Evolutionary conservation across 2,888 invertebrate genomes (phyloP).

Genomic region (Lagria hirta): DNA sequence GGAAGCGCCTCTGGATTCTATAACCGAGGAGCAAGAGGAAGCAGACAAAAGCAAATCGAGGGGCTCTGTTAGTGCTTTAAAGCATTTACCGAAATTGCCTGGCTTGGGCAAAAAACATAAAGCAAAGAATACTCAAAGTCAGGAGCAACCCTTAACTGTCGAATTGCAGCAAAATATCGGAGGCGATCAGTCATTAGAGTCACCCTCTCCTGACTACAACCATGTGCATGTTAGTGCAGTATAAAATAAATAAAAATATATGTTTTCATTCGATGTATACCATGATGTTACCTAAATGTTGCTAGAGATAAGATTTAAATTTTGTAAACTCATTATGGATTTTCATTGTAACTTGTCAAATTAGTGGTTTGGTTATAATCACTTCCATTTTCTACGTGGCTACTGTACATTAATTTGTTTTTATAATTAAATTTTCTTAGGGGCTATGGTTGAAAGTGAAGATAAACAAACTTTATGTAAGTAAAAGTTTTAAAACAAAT

Average conservation of each 20-base stretch:
- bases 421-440: too few relatives aligned
- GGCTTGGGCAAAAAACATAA: conserved; percentile 66
- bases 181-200: conserved; percentile 33
- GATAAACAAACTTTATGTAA: too few relatives aligned
- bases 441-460: too few relatives aligned
- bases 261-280: conserved; percentile 37
- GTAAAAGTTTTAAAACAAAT: too few relatives aligned
- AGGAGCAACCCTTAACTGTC: conserved; percentile 35
- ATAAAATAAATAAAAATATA: conserved; percentile 32
- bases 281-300: conserved; percentile 22
- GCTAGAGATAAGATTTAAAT: too few relatives aligned
- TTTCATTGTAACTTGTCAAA: too few relatives aligned
- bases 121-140: conserved; percentile 35
- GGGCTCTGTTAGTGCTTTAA: conserved; percentile 59
- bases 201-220: conserved; percentile 36
- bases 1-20: conserved; percentile 66
- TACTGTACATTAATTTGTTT: too few relatives aligned
- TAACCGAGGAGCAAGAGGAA: conserved; percentile 68
- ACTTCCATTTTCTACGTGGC: too few relatives aligned
- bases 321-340: too few relatives aligned
- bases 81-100: conserved; percentile 64
- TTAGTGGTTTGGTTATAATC: too few relatives aligned
- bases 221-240: conserved; percentile 51
- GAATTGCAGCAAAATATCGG: conserved; percentile 38
- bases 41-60: conserved; percentile 51